A percentile compares a stretch with the other conserved stretches of the same genome.
phyloP scores from a whole-genome alignment of 2,113 vertebrate species.

The Anolis carolinensis region DNA sequence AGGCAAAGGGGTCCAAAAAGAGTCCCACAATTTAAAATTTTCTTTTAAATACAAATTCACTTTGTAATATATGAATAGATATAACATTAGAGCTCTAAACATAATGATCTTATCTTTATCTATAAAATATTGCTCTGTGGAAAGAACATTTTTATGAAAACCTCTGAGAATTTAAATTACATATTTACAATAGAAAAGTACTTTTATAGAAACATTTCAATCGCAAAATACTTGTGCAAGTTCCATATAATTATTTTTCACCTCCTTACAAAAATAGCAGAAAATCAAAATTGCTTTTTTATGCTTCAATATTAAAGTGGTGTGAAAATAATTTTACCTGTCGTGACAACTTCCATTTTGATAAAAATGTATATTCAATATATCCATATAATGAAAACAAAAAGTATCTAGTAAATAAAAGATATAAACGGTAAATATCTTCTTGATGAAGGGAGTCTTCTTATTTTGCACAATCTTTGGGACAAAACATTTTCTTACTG shows the following conservation, averaged over 20 bases:
- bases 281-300: slow-evolving; percentile 72
- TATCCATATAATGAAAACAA: slow-evolving; percentile 58
- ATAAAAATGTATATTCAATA: slow-evolving; percentile 57
- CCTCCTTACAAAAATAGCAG: slow-evolving; percentile 71
- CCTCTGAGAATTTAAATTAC: slow-evolving; percentile 79
- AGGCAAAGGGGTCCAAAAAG: slow-evolving; percentile 48
- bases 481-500: slow-evolving; percentile 48
- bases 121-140: slow-evolving; percentile 81
- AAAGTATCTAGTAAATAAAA: slow-evolving; percentile 53
- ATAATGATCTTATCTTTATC: slow-evolving; percentile 78
- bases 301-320: slow-evolving; percentile 57
- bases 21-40: slow-evolving; percentile 79
- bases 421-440: slow-evolving; percentile 48
- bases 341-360: slow-evolving; percentile 53
- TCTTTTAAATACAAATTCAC: slow-evolving; percentile 87
- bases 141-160: slow-evolving; percentile 76
- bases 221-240: slow-evolving; percentile 71
- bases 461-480: slow-evolving; percentile 63
- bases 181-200: slow-evolving; percentile 81
- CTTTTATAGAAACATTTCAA: slow-evolving; percentile 69
- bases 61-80: slow-evolving; percentile 81
- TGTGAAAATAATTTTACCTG: slow-evolving; percentile 63
- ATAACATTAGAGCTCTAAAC: slow-evolving; percentile 81
- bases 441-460: slow-evolving; percentile 59
- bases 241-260: slow-evolving; percentile 63